Conservation (phyloP, 2,797 vertebrate genomes). For the Knipowitschia caucasica region DNA sequence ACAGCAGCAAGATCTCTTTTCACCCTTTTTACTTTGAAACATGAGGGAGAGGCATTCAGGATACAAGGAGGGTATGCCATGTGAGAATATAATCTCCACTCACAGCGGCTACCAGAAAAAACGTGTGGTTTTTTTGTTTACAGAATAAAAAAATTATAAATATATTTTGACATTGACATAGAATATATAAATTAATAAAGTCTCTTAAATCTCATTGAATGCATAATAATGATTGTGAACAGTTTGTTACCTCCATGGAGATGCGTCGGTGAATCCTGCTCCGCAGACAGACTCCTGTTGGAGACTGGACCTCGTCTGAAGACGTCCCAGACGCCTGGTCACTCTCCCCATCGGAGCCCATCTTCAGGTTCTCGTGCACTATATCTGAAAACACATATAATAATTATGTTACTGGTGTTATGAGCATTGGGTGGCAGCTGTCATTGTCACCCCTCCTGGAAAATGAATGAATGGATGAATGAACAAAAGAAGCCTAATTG, state of each 20-base stretch:
- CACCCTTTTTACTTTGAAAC: neutral
- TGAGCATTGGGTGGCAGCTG: too few relatives aligned
- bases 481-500: too few relatives aligned
- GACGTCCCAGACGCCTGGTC: slow-evolving; percentile 98
- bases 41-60: slow-evolving; percentile 18
- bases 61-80: neutral
- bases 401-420: neutral
- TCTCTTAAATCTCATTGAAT: neutral
- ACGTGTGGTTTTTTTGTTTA: neutral
- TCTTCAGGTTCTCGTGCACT: slow-evolving; percentile 98
- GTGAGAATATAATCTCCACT: neutral
- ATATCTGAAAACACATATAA: slow-evolving; percentile 78
- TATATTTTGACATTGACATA: neutral
- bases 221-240: neutral
- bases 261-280: slow-evolving; percentile 91
- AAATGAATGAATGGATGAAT: too few relatives aligned
- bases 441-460: too few relatives aligned
- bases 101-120: neutral
- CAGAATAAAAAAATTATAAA: neutral
- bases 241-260: slow-evolving; percentile 90
- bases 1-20: slow-evolving; percentile 1
- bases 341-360: slow-evolving; percentile 95
- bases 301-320: slow-evolving; percentile 98
- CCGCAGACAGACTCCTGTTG: slow-evolving; percentile 94
- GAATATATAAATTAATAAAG: neutral